A percentile compares a stretch with the other conserved stretches of the same genome.
Conservation (phyloP, 2,888 invertebrate genomes). For the Onthophagus sagittarius region DNA sequence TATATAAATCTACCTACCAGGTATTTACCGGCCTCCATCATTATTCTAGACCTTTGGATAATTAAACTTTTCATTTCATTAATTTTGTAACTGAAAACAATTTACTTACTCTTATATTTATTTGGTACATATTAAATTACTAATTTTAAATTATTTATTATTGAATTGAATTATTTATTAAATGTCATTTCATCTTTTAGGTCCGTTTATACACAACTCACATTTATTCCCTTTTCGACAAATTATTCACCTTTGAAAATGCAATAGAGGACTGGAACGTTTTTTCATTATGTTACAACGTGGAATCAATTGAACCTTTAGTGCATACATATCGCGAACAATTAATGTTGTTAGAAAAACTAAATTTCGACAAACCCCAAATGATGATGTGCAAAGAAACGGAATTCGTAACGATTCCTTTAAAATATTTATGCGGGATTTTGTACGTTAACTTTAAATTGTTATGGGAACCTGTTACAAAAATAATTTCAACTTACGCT, state of each 20-base stretch:
- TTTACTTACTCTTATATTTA: no score
- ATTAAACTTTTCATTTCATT: no score
- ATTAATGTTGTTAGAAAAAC: constrained; percentile 67
- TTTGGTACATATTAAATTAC: no score
- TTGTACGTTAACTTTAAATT: constrained; percentile 84
- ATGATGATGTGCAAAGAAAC: constrained; percentile 53
- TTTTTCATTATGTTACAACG: constrained; percentile 64
- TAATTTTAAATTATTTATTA: no score
- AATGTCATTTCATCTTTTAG: no score
- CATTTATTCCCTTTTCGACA: constrained; percentile 66
- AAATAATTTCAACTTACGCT: constrained; percentile 73
- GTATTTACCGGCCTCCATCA: no score
- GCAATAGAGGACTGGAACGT: constrained; percentile 53
- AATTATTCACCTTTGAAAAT: constrained; percentile 43
- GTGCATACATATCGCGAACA: constrained; percentile 80
- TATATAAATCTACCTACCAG: no score
- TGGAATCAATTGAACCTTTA: constrained; percentile 67
- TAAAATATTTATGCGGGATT: constrained; percentile 77
- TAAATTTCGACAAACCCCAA: constrained; percentile 62
- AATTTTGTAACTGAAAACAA: no score
- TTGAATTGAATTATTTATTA: no score
- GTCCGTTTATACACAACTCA: constrained; percentile 69
- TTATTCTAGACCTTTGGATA: no score
- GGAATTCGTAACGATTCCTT: constrained; percentile 60
- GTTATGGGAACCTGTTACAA: constrained; percentile 79